phyloP scores from a whole-genome alignment of 2,888 invertebrate genomes.

The Antheraea yamamai region DNA sequence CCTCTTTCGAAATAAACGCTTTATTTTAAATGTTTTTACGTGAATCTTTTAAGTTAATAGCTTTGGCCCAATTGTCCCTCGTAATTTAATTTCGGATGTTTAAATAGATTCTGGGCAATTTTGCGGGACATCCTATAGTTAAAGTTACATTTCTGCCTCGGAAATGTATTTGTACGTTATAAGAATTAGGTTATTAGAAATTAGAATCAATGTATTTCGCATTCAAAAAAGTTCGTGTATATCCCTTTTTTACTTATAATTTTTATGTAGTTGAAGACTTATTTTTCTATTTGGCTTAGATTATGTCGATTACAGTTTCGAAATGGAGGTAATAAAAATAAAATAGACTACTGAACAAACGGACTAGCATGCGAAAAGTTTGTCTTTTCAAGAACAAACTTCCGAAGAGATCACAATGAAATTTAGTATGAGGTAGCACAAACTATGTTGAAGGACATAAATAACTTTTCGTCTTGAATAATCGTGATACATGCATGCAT shows the following conservation, averaged over 20 bases:
- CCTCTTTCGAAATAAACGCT: conserved; percentile 13
- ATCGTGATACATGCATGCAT: no score
- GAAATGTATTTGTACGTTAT: not conserved
- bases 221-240: not conserved
- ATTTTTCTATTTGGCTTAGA: no score
- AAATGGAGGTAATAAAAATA: no score
- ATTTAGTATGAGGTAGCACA: no score
- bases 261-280: no score
- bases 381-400: no score
- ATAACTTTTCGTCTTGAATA: no score
- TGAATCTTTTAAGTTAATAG: conserved; percentile 41
- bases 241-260: not conserved
- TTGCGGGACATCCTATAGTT: conserved; percentile 33
- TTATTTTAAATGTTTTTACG: conserved; percentile 35
- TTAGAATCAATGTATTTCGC: not conserved
- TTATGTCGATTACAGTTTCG: no score
- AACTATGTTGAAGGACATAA: no score
- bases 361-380: no score
- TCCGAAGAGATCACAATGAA: no score
- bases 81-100: conserved; percentile 44
- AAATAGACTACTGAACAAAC: no score
- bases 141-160: conserved; percentile 18
- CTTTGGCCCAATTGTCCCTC: conserved; percentile 35
- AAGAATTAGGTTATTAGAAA: not conserved
- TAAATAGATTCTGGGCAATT: conserved; percentile 43